phyloP scores from a whole-genome alignment of 2,888 invertebrate species.

The Eupithecia tripunctaria region DNA sequence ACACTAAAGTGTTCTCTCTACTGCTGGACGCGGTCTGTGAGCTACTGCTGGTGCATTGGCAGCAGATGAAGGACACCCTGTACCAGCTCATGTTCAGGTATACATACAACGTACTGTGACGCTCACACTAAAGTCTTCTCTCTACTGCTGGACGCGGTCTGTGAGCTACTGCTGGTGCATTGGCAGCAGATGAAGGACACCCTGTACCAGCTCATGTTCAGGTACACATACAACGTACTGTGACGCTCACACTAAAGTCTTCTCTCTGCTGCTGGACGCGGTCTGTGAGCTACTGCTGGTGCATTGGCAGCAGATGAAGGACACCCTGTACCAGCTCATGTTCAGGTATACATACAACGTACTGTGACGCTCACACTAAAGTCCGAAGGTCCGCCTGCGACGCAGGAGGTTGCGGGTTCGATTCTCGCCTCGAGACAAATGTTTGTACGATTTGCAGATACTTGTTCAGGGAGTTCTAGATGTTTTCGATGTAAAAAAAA shows the following conservation, averaged over 20 bases:
- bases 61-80: slow-evolving; percentile 96
- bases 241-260: slow-evolving; percentile 93
- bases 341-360: slow-evolving; percentile 81
- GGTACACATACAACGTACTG: slow-evolving; percentile 61
- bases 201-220: slow-evolving; percentile 95
- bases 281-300: slow-evolving; percentile 94
- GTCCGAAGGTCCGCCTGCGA: too few species aligned
- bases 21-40: slow-evolving; percentile 97
- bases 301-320: slow-evolving; percentile 94
- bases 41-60: slow-evolving; percentile 92
- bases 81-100: slow-evolving; percentile 93
- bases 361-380: slow-evolving; percentile 88
- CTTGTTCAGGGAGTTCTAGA: too few species aligned
- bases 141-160: slow-evolving; percentile 95
- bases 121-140: slow-evolving; percentile 96
- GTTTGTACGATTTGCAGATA: too few species aligned
- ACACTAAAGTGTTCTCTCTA: slow-evolving; percentile 97
- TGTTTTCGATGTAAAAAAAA: too few species aligned
- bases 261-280: slow-evolving; percentile 96
- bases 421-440: too few species aligned
- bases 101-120: too few species aligned
- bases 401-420: too few species aligned
- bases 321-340: slow-evolving; percentile 96
- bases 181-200: slow-evolving; percentile 95
- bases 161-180: slow-evolving; percentile 94